Conservation (phyloP, 2,888 invertebrate genomes). For the Hirudinaria manillensis region DNA sequence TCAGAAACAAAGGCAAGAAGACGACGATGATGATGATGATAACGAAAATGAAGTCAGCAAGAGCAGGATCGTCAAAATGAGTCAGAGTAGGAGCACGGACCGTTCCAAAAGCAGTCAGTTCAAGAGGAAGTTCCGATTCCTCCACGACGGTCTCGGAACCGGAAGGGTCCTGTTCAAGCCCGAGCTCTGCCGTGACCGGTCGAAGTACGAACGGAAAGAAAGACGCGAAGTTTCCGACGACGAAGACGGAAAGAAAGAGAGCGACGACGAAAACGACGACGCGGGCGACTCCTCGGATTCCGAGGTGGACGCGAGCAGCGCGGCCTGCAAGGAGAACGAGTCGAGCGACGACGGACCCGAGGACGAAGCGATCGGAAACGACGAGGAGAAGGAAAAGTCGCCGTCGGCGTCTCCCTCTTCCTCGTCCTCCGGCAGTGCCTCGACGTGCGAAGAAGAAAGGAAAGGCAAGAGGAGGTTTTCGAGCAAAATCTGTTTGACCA, state of each 20-base stretch:
- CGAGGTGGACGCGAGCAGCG: neutral
- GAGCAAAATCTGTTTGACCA: neutral
- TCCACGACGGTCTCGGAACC: neutral
- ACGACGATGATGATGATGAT: neutral
- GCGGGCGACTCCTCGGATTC: neutral
- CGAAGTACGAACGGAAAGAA: neutral
- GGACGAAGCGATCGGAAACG: slow-evolving; percentile 9
- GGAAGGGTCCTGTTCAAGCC: neutral
- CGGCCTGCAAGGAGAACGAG: slow-evolving; percentile 20
- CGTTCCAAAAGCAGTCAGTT: neutral
- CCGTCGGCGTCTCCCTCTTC: neutral
- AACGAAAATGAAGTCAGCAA: neutral
- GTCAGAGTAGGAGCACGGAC: neutral
- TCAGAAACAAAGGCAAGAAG: neutral
- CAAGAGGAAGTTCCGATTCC: neutral
- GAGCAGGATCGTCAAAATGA: neutral
- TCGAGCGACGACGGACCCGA: slow-evolving; percentile 33
- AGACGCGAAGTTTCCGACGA: neutral
- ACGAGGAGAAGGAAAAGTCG: slow-evolving; percentile 29
- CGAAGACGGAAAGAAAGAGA: slow-evolving; percentile 12
- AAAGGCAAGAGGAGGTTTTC: neutral
- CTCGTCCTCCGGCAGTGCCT: neutral
- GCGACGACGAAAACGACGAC: slow-evolving; percentile 20
- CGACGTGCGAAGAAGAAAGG: neutral
- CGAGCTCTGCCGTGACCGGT: neutral